Evolutionary conservation across 2,113 vertebrate species (phyloP).

Genomic region (Mobula hypostoma): DNA sequence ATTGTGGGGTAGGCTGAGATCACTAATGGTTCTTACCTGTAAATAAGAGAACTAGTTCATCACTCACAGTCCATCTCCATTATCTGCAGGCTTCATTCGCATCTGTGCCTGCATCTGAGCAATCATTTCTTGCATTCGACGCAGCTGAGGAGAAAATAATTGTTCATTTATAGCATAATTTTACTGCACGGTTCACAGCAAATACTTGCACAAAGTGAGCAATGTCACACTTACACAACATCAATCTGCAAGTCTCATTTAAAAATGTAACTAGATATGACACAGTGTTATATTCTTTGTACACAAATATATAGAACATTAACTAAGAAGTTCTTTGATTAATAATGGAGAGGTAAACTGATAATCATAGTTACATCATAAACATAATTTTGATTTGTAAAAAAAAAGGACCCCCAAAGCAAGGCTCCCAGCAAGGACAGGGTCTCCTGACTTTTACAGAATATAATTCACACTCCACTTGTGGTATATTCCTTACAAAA

Average conservation of each 20-base stretch:
- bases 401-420: neutral
- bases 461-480: conserved; percentile 1
- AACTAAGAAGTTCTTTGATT: conserved; percentile 11
- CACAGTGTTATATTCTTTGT: neutral
- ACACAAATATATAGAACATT: neutral
- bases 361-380: neutral
- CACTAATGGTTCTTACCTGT: neutral
- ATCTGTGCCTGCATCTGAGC: conserved; percentile 80
- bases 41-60: neutral
- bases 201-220: neutral
- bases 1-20: neutral
- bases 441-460: neutral
- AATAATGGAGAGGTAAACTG: neutral
- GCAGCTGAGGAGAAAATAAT: conserved; percentile 56
- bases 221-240: neutral
- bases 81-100: conserved; percentile 72
- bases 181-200: neutral
- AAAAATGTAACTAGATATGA: neutral
- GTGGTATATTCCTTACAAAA: neutral
- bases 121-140: conserved; percentile 84
- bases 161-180: neutral
- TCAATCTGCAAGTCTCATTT: neutral
- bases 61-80: conserved; percentile 50
- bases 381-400: neutral
- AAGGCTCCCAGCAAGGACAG: neutral